Evolutionary conservation across 2,797 vertebrate species (phyloP), one percentile per base, ranked within the genome.

Genomic region (Tiaroga cobitis): DNA sequence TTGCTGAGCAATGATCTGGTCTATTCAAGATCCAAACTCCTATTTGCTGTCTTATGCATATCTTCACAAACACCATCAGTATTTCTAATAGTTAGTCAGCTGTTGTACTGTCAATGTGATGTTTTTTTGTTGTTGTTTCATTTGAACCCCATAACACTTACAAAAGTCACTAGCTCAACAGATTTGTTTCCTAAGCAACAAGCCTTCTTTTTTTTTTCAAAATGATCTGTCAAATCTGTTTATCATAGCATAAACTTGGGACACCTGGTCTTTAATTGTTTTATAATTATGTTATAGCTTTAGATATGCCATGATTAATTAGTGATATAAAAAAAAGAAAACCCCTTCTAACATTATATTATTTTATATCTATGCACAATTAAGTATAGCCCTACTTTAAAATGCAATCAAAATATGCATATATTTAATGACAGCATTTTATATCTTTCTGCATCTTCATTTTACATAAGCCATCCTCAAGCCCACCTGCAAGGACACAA

Each of bases 401-500:
- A 49, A 49, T 7, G 19, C 4, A 39, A 80, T 32, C 26, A 46
- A 21, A 26, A 81, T 15, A 21, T 79, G 11, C 29, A 19, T 51
- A 51, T n/a, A 51, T 67, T 37, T 39, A 84, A 67, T 46, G 37
- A 75, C 65, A 46, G 81, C 3, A 74, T 78, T 75, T 59, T 56
- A 76, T 61, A 76, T 43, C 56, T 81, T 16, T 37, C 18, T 41
- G 72, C 74, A 84, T 78, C 29, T 79, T 76, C 70, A 80, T 88
- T 86, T 90, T 74, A 77, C 85, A 83, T 84, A 63, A 81, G 39
- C 72, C 84, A 80, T 83, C 81, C 87, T 89, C 77, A 59, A 78
- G 76, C 81, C 86, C 85, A 82, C 88, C 89, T 86, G 88, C 87
- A 74, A 86, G 81, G 85, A 86, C 75, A 74, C 75, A 69, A 67